Conservation (phyloP, 2,113 vertebrate genomes). For the Felis chaus region DNA sequence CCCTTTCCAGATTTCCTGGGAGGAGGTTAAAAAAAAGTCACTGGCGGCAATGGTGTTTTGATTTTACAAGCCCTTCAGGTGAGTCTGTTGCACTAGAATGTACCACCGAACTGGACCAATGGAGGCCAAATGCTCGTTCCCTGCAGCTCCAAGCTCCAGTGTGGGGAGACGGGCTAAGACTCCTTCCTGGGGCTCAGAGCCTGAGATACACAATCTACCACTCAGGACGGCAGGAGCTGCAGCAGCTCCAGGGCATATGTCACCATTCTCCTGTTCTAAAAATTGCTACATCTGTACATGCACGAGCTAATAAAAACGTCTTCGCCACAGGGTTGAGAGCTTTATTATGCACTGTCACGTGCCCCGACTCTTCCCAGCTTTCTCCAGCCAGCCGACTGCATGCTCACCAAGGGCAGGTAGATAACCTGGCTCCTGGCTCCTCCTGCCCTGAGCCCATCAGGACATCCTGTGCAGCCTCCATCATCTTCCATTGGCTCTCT, state of each 20-base stretch:
- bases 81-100: neutral
- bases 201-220: neutral
- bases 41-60: neutral
- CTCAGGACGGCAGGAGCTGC: neutral
- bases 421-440: neutral
- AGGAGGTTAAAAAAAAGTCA: neutral
- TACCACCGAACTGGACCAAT: rapidly evolving
- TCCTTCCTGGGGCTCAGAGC: neutral
- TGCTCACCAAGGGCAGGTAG: no score
- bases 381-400: rapidly evolving
- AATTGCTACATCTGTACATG: conserved; percentile 67
- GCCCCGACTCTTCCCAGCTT: neutral
- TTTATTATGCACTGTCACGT: neutral
- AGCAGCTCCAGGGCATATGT: conserved; percentile 37
- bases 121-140: neutral
- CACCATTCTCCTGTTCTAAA: conserved; percentile 59
- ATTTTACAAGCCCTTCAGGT: neutral
- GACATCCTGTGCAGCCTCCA: rapidly evolving
- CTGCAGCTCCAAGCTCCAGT: neutral
- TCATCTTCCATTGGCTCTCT: rapidly evolving
- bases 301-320: conserved; percentile 66
- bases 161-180: neutral
- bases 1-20: neutral
- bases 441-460: neutral
- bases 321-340: conserved; percentile 8